Evolutionary conservation across 2,888 invertebrate species (phyloP).

Genomic region (Rhodophaea formosa): DNA sequence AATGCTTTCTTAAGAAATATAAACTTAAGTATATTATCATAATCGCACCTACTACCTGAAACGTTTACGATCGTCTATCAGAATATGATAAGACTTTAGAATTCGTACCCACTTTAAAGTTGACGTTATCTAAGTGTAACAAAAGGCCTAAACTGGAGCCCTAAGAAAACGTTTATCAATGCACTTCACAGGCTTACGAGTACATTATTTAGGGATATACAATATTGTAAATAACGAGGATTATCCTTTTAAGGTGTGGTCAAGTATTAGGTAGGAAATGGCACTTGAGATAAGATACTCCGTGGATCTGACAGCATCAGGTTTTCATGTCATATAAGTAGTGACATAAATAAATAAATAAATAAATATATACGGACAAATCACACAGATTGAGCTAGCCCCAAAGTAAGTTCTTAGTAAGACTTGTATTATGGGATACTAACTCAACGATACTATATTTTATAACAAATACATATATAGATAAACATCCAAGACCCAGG

Average conservation of each 20-base stretch:
- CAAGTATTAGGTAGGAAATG: not conserved
- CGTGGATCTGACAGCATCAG: too few species aligned
- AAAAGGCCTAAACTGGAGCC: not conserved
- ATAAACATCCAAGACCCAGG: too few species aligned
- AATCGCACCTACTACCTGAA: not conserved
- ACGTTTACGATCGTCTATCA: not conserved
- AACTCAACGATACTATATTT: too few species aligned
- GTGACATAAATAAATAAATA: too few species aligned
- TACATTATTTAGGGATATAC: not conserved
- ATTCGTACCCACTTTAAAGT: constrained; percentile 28
- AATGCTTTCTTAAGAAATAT: too few species aligned
- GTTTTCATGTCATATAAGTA: too few species aligned
- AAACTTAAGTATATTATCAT: not conserved
- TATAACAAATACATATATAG: too few species aligned
- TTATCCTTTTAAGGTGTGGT: not conserved
- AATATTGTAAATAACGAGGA: not conserved
- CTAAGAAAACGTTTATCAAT: constrained; percentile 3
- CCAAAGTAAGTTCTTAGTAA: too few species aligned
- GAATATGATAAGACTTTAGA: not conserved
- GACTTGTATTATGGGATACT: too few species aligned
- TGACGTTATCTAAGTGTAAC: constrained; percentile 37
- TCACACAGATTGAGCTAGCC: too few species aligned
- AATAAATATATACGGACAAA: too few species aligned
- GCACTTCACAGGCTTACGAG: not conserved
- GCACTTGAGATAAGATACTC: not conserved